phyloP scores from a whole-genome alignment of 2,797 vertebrate genomes.

The Lophura swinhoii region DNA sequence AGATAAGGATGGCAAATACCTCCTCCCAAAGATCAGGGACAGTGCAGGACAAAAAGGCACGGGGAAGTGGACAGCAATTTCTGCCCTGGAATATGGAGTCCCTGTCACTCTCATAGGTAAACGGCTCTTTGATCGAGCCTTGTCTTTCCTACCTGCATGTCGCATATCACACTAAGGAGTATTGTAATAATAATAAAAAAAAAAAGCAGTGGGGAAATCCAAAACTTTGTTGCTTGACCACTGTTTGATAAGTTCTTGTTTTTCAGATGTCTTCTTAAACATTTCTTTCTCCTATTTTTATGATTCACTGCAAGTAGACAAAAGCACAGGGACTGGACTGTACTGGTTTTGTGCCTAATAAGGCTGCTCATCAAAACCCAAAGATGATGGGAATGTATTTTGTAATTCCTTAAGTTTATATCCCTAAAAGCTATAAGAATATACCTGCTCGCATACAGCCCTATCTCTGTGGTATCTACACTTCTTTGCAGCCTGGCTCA shows the following conservation, averaged over 20 bases:
- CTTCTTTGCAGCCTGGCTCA: background rate
- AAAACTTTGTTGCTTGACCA: background rate
- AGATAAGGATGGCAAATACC: slow-evolving; percentile 84
- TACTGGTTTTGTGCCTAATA: background rate
- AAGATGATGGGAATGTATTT: background rate
- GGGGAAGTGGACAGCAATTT: slow-evolving; percentile 97
- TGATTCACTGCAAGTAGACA: background rate
- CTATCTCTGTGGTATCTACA: background rate
- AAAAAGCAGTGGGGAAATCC: background rate
- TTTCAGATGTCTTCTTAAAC: background rate
- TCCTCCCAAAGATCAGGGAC: slow-evolving; percentile 95
- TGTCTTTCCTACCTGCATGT: fast-evolving
- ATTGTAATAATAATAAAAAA: background rate
- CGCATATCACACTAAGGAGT: background rate
- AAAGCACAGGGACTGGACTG: fast-evolving
- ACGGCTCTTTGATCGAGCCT: fast-evolving
- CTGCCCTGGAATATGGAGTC: slow-evolving; percentile 93
- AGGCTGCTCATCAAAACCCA: background rate
- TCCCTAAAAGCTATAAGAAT: background rate
- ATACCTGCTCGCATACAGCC: background rate
- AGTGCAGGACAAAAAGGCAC: slow-evolving; percentile 98
- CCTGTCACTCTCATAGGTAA: slow-evolving; percentile 97
- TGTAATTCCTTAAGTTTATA: background rate
- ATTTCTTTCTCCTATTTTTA: background rate
- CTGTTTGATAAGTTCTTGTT: background rate